Conservation (phyloP, 2,113 vertebrate species). For the Motacilla alba region DNA sequence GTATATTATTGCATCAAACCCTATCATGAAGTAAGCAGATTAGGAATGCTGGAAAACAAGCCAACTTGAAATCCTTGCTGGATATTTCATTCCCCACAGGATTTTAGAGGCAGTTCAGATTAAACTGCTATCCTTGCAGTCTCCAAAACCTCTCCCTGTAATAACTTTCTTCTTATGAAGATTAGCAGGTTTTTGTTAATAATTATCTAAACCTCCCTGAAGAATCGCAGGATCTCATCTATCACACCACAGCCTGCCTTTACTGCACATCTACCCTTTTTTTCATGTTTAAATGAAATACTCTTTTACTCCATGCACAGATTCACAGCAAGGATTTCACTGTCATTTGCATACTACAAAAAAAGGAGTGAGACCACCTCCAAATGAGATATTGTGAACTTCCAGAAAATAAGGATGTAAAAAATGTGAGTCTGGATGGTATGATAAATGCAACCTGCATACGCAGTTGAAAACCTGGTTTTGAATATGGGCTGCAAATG, state of each 20-base stretch:
- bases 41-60: not conserved
- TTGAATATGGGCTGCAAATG: not conserved
- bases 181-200: not conserved
- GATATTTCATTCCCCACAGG: not conserved
- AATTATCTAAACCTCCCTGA: not conserved
- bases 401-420: not conserved
- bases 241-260: not conserved
- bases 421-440: not conserved
- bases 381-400: not conserved
- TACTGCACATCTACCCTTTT: not conserved
- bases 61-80: not conserved
- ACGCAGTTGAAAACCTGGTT: not conserved
- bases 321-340: not conserved
- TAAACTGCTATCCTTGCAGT: not conserved
- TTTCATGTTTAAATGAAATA: not conserved
- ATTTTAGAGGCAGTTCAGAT: not conserved
- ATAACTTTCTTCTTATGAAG: not conserved
- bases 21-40: not conserved
- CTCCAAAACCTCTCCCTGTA: not conserved
- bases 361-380: not conserved
- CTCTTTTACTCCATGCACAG: not conserved
- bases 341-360: not conserved
- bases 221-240: not conserved
- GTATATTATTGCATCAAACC: not conserved
- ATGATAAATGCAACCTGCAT: not conserved